A percentile compares a stretch with the other conserved stretches of the same genome.
Conservation (phyloP, 2,113 vertebrate genomes). For the Dromaius novaehollandiae region DNA sequence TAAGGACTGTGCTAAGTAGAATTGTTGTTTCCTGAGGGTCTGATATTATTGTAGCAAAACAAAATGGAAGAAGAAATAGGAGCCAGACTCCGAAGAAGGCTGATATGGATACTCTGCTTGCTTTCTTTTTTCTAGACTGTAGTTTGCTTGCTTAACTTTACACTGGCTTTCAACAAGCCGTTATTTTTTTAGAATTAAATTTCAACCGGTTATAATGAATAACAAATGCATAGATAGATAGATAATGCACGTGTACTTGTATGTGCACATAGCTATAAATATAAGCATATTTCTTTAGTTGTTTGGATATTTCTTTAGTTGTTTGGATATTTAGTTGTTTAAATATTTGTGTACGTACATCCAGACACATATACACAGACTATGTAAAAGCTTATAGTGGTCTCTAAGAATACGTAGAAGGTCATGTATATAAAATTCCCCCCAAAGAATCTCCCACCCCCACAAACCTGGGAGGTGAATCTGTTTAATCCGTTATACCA, state of each 20-base stretch:
- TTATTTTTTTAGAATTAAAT: conserved; percentile 7
- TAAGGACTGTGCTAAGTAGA: conserved; percentile 63
- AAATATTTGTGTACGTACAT: neutral
- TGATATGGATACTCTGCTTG: conserved; percentile 11
- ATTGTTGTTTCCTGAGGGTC: conserved; percentile 45
- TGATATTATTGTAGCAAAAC: conserved; percentile 39
- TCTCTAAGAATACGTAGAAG: neutral
- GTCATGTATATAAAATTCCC: neutral
- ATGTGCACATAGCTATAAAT: neutral
- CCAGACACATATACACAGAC: neutral
- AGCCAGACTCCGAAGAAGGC: conserved; percentile 44
- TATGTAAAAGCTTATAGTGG: neutral
- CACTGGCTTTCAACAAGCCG: conserved; percentile 4
- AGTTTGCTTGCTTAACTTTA: conserved; percentile 29
- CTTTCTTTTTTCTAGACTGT: neutral
- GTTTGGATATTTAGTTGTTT: neutral
- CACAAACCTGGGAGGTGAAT: neutral
- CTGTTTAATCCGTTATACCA: neutral
- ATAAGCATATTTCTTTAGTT: neutral
- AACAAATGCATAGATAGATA: neutral
- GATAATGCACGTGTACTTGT: accelerated
- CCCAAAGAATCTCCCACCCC: neutral
- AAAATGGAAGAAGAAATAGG: conserved; percentile 62
- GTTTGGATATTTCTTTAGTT: neutral
- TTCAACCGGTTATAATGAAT: neutral